phyloP scores from a whole-genome alignment of 2,113 vertebrate genomes.

The Rhynchomys soricoides region DNA sequence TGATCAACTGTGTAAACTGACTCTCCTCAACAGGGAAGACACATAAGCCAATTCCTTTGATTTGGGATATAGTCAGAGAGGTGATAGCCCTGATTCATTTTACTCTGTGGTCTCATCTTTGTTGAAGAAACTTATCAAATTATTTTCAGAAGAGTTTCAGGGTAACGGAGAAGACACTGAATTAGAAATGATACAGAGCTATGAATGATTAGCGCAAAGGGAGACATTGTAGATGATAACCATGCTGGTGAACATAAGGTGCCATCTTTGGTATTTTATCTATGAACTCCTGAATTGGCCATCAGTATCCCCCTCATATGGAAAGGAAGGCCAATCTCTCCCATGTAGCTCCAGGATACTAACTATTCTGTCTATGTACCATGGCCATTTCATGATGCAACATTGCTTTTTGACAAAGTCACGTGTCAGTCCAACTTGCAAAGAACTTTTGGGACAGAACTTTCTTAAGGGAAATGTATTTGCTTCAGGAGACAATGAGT shows the following conservation, averaged over 20 bases:
- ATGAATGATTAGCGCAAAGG: neutral
- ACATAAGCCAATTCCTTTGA: slow-evolving; percentile 19
- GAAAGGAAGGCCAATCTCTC: slow-evolving; percentile 26
- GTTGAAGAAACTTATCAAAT: neutral
- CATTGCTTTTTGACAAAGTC: neutral
- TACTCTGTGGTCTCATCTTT: neutral
- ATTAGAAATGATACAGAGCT: neutral
- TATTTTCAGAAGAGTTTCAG: neutral
- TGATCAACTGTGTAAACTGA: neutral
- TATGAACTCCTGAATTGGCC: slow-evolving; percentile 20
- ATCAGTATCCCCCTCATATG: neutral
- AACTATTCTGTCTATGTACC: neutral
- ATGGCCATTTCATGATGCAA: neutral
- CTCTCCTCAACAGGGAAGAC: neutral
- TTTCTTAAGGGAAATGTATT: slow-evolving; percentile 21
- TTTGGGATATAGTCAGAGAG: neutral
- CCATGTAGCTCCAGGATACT: neutral
- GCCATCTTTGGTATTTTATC: neutral
- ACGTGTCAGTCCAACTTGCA: neutral
- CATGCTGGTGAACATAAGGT: neutral
- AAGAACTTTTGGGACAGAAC: slow-evolving; percentile 18
- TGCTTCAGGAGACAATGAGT: slow-evolving; percentile 19
- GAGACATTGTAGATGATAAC: neutral
- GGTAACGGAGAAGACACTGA: slow-evolving; percentile 4
- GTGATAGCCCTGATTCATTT: neutral